Evolutionary conservation across 2,888 invertebrate species (phyloP), one percentile per base, ranked within the genome.

Genomic region (Callinectes sapidus): DNA sequence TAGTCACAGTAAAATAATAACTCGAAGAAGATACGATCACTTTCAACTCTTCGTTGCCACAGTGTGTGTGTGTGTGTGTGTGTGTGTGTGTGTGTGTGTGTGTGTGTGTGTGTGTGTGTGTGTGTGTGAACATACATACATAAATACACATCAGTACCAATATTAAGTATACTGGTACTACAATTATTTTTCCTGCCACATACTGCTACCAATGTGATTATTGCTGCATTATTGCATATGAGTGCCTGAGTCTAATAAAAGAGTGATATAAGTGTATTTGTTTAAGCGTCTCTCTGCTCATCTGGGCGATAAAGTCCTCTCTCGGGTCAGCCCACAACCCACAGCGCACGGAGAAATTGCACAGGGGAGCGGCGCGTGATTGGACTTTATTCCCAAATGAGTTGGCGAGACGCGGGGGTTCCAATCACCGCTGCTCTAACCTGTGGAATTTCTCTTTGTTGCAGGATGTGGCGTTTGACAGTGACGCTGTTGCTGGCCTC

Each of bases 291-390:
- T 89, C 91, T 81, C 91, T 89, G 90, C 93, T 93, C 93, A 93
- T 93, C 90, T 93, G 93, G 93, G 93, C 93, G 89, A 93, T 91
- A 93, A 93, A 93, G 93, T 93, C 93, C 93, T 93, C 93, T 93
- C 89, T 93, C 93, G 66, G 90, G 81, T 90, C 91, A 91, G 91
- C 93, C 93, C 93, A 91, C 91, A 93, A 89, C 85, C 89, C 89
- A 93, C 48, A 71, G 2, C 18, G 89, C 85, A 93, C 55, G 66
- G 93, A 90, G 93, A 93, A 91, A 91, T 89, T 88, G 71, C 93
- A 93, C 91, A 93, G 93, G 89, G 91, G 89, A 91, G 93, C 89
- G 93, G 93, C 91, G 93, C 71, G 91, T 93, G 93, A 93, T 93
- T 93, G 93, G 93, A 93, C 93, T 93, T 93, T 93, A 93, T 89